These are phyloP conservation scores for Sceliomorpha sp. DNA, from an alignment of 2,888 invertebrate genomes.

Conservation along the genomic window DNA sequence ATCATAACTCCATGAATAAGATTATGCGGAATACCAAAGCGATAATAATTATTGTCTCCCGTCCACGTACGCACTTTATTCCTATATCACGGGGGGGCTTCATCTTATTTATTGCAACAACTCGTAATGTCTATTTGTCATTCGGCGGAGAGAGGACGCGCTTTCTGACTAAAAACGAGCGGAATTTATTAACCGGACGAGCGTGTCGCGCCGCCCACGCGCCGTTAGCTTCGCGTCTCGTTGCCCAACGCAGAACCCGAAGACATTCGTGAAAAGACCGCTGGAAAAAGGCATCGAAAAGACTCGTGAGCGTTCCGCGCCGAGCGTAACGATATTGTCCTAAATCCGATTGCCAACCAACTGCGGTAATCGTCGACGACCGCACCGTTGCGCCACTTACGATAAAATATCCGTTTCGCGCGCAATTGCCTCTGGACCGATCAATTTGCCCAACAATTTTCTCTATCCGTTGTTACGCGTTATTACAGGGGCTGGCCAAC, in stretches of 20 bases:
- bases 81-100: slow-evolving; percentile 21
- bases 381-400: slow-evolving; percentile 8
- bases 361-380: slow-evolving; percentile 1
- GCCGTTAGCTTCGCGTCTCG: slow-evolving; percentile 36
- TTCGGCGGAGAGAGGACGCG: slow-evolving; percentile 44
- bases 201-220: slow-evolving; percentile 51
- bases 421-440: slow-evolving; percentile 8
- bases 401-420: slow-evolving; percentile 10
- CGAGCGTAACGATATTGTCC: slow-evolving; percentile 18
- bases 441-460: slow-evolving; percentile 10
- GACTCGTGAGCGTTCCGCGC: slow-evolving; percentile 6
- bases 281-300: slow-evolving; percentile 32
- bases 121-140: slow-evolving; percentile 48
- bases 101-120: slow-evolving; percentile 47
- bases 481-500: slow-evolving; percentile 10
- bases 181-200: slow-evolving; percentile 51
- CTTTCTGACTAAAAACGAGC: slow-evolving; percentile 49
- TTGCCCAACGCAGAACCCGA: slow-evolving; percentile 40
- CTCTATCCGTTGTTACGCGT: slow-evolving; percentile 5
- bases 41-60: slow-evolving; percentile 34
- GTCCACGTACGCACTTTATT: slow-evolving; percentile 22
- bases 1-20: too few species aligned
- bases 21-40: too few species aligned
- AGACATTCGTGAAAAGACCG: slow-evolving; percentile 44
- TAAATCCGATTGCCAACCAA: slow-evolving; percentile 18